Conservation (phyloP, 2,797 vertebrate species). For the Pelochelys cantorii region DNA sequence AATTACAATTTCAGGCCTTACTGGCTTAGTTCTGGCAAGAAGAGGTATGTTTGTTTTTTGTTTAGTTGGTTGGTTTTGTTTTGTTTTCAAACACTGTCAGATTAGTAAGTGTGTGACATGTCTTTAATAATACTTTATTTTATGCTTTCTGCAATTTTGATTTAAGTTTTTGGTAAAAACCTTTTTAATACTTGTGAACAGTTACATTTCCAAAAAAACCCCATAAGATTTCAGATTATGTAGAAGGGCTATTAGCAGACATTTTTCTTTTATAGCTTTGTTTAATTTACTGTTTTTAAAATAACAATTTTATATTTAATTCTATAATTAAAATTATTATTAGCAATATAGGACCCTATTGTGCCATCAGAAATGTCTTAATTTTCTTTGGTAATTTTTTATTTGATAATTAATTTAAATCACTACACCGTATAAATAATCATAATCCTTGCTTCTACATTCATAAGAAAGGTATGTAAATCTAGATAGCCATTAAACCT, state of each 20-base stretch:
- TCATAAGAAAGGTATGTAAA: background rate
- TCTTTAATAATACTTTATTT: background rate
- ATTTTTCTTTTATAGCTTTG: background rate
- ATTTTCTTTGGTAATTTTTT: background rate
- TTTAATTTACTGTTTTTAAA: background rate
- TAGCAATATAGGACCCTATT: too few species aligned
- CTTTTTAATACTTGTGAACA: background rate
- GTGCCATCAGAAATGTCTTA: background rate
- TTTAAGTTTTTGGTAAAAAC: background rate
- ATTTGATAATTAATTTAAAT: background rate
- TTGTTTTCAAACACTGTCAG: background rate
- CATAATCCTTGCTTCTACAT: background rate
- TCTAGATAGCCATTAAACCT: background rate
- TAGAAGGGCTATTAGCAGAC: background rate
- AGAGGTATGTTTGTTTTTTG: conserved; percentile 84
- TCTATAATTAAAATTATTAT: background rate
- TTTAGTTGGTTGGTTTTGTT: too few species aligned
- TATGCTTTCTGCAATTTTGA: background rate
- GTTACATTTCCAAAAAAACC: background rate
- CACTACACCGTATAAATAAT: background rate
- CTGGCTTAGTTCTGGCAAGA: conserved; percentile 87
- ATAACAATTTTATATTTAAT: background rate
- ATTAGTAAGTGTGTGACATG: background rate
- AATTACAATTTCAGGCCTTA: conserved; percentile 88
- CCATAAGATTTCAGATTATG: background rate